A percentile compares a stretch with the other conserved stretches of the same genome.
These are phyloP conservation scores for Camponotus floridanus DNA, from an alignment of 1,140 invertebrate species.

Conservation along the genomic window DNA sequence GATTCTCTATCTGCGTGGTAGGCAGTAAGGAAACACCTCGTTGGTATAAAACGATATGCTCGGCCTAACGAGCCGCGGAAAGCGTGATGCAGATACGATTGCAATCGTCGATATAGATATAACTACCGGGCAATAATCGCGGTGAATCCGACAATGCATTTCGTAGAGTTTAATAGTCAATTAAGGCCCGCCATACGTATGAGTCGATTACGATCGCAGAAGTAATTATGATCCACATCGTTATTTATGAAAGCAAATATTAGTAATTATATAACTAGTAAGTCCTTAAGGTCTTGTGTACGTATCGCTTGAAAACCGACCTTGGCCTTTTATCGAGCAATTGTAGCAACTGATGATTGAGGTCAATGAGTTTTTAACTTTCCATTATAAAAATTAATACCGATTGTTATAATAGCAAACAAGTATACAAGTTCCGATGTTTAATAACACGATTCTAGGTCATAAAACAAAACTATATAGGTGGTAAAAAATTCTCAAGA, in stretches of 20 bases:
- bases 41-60: slow-evolving; percentile 80
- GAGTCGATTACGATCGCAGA: slow-evolving; percentile 38
- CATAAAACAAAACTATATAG: too few species aligned
- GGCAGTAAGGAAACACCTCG: slow-evolving; percentile 82
- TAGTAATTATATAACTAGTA: too few species aligned
- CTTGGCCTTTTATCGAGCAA: too few species aligned
- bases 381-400: too few species aligned
- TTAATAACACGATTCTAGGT: too few species aligned
- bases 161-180: slow-evolving; percentile 43
- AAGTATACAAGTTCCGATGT: too few species aligned
- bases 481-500: too few species aligned
- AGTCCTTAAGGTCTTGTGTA: too few species aligned
- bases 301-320: too few species aligned
- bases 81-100: slow-evolving; percentile 70
- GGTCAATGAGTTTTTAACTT: too few species aligned
- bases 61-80: slow-evolving; percentile 81
- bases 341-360: too few species aligned
- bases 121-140: slow-evolving; percentile 65
- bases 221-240: slow-evolving; percentile 46
- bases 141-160: slow-evolving; percentile 61
- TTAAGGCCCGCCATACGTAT: slow-evolving; percentile 34
- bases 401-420: too few species aligned
- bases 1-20: slow-evolving; percentile 81
- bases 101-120: slow-evolving; percentile 75
- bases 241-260: slow-evolving; percentile 1